A percentile compares a stretch with the other conserved stretches of the same genome.
These are phyloP conservation scores for Amorpha juglandis DNA, from an alignment of 2,888 invertebrate species.

Conservation along the genomic window DNA sequence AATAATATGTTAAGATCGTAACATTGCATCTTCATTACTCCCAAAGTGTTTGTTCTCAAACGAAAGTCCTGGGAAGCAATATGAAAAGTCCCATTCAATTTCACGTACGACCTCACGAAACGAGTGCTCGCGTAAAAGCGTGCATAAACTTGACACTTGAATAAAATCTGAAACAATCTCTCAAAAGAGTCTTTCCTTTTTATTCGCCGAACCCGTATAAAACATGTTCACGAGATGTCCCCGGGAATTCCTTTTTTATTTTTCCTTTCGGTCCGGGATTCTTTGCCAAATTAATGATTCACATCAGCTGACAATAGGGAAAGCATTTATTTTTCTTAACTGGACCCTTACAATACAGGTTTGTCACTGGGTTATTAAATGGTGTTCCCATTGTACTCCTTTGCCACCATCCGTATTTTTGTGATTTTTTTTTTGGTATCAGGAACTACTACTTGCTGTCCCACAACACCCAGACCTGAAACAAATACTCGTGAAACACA, in stretches of 20 bases:
- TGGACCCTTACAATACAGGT: constrained; percentile 45
- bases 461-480: too few species aligned
- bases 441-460: too few species aligned
- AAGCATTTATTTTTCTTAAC: constrained; percentile 58
- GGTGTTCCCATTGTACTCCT: constrained; percentile 1
- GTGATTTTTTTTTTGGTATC: neutral
- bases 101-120: constrained; percentile 3
- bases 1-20: neutral
- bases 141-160: constrained; percentile 33
- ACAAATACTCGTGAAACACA: too few species aligned
- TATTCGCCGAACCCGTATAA: constrained; percentile 41
- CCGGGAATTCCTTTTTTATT: constrained; percentile 43
- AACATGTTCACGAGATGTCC: constrained; percentile 39
- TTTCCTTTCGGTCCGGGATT: constrained; percentile 46
- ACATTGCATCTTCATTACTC: constrained; percentile 11
- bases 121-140: constrained; percentile 20
- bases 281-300: constrained; percentile 62
- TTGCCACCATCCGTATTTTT: neutral
- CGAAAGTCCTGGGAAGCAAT: constrained; percentile 7
- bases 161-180: constrained; percentile 41
- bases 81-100: constrained; percentile 13
- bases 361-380: constrained; percentile 23
- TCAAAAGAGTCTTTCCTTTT: constrained; percentile 38
- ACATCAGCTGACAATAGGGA: constrained; percentile 54
- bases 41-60: constrained; percentile 4